Evolutionary conservation across 1,140 invertebrate species (phyloP).

Genomic region (Drosophila teissieri): DNA sequence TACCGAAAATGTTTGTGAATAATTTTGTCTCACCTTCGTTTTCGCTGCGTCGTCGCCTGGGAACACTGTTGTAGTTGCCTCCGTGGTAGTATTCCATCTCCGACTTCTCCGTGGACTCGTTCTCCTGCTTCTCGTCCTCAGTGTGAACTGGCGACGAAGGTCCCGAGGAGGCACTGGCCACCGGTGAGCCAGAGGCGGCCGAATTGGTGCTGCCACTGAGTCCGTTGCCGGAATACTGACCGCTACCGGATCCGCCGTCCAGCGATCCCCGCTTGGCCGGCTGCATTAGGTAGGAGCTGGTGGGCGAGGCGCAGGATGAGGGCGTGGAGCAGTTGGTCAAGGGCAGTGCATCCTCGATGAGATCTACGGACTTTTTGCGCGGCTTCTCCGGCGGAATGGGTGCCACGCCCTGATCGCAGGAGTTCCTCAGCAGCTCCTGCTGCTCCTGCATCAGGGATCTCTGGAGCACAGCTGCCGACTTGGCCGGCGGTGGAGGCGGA

Average conservation of each 20-base stretch:
- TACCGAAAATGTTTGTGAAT: neutral
- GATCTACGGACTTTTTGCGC: slow-evolving; percentile 80
- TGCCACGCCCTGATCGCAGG: slow-evolving; percentile 30
- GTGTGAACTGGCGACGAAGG: slow-evolving; percentile 85
- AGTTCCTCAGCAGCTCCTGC: slow-evolving; percentile 46
- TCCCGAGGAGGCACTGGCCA: slow-evolving; percentile 84
- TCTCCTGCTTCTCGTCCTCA: slow-evolving; percentile 86
- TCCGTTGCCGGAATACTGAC: slow-evolving; percentile 36
- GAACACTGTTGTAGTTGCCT: slow-evolving; percentile 66
- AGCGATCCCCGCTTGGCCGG: slow-evolving; percentile 71
- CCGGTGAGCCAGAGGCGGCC: slow-evolving; percentile 71
- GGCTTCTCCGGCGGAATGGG: slow-evolving; percentile 79
- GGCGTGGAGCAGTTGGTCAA: slow-evolving; percentile 53
- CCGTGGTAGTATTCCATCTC: slow-evolving; percentile 60
- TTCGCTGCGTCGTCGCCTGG: slow-evolving; percentile 70
- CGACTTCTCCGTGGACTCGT: slow-evolving; percentile 86
- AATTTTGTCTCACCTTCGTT: slow-evolving; percentile 78
- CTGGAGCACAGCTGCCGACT: slow-evolving; percentile 76
- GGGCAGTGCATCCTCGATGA: slow-evolving; percentile 67
- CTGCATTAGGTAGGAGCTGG: slow-evolving; percentile 53
- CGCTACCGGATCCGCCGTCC: slow-evolving; percentile 35
- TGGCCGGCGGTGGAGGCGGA: slow-evolving; percentile 75
- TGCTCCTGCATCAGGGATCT: slow-evolving; percentile 66
- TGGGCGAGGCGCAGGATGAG: slow-evolving; percentile 61
- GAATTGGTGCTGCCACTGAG: slow-evolving; percentile 75